Percentiles rank a stretch among this genome's conserved stretches.
Conservation (phyloP, 2,888 invertebrate species). For the Lasioglossum figueresi region DNA sequence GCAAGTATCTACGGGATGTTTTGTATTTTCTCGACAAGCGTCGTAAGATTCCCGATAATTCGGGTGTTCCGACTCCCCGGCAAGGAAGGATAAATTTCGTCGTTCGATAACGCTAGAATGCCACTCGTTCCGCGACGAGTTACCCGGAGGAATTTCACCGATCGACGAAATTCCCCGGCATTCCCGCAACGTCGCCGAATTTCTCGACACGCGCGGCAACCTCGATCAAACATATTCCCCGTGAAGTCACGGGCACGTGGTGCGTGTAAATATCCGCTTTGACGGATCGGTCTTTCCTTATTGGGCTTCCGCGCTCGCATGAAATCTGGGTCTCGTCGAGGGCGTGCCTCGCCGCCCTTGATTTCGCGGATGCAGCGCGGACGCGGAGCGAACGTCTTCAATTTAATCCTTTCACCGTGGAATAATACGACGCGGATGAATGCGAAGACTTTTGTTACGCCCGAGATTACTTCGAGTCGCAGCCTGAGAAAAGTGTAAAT, state of each 20-base stretch:
- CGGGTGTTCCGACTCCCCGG: constrained; percentile 21
- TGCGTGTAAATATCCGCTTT: constrained; percentile 47
- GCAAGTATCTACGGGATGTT: neutral
- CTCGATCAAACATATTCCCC: constrained; percentile 33
- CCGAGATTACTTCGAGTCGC: neutral
- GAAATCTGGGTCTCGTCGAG: constrained; percentile 26
- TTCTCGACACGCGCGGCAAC: constrained; percentile 20
- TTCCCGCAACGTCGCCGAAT: constrained; percentile 18
- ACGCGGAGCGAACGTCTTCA: neutral
- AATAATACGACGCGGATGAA: neutral
- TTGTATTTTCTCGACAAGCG: neutral
- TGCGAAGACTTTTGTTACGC: neutral
- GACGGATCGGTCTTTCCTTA: constrained; percentile 42
- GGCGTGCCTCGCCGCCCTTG: constrained; percentile 6
- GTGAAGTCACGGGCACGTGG: constrained; percentile 33
- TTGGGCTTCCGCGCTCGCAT: constrained; percentile 14
- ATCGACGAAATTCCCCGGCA: constrained; percentile 19
- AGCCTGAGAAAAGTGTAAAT: neutral
- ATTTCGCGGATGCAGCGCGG: neutral
- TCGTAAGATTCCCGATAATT: constrained; percentile 10
- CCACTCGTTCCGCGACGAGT: constrained; percentile 26
- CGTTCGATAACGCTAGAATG: constrained; percentile 35
- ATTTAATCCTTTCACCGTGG: constrained; percentile 12
- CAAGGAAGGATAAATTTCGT: constrained; percentile 7
- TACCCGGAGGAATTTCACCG: constrained; percentile 33